A percentile compares a stretch with the other conserved stretches of the same genome.
These are phyloP conservation scores for Onychorhynchus coronatus DNA, from an alignment of 2,113 vertebrate genomes.

Conservation along the genomic window DNA sequence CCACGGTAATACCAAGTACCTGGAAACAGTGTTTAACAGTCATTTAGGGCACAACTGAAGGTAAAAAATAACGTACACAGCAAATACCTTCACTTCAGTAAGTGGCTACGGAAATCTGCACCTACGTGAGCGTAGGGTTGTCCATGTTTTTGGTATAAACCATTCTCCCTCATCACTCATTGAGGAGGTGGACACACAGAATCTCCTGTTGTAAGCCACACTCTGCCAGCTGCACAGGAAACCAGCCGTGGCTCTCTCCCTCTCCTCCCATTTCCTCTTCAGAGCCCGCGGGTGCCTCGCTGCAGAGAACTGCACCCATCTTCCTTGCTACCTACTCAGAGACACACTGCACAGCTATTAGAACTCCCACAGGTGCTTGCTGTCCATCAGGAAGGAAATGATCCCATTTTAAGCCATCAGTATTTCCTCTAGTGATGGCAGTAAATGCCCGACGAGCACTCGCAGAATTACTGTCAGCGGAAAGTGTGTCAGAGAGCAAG, in stretches of 20 bases:
- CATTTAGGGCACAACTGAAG: background rate
- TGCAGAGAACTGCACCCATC: background rate
- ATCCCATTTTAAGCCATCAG: slow-evolving; percentile 70
- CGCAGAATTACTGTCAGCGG: slow-evolving; percentile 62
- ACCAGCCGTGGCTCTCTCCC: background rate
- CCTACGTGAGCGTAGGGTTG: accelerated
- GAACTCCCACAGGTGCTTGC: slow-evolving; percentile 57
- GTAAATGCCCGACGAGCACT: slow-evolving; percentile 35
- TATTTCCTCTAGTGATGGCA: slow-evolving; percentile 63
- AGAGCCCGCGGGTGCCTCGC: background rate
- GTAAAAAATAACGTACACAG: background rate
- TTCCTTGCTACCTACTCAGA: background rate
- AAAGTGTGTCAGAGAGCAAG: slow-evolving; percentile 65
- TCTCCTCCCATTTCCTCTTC: background rate
- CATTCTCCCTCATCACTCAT: background rate
- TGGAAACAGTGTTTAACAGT: background rate
- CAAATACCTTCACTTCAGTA: background rate
- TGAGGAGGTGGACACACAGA: background rate
- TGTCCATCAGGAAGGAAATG: slow-evolving; percentile 69
- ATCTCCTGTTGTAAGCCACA: accelerated
- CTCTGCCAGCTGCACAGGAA: background rate
- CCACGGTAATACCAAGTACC: background rate
- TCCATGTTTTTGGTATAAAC: background rate
- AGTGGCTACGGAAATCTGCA: background rate
- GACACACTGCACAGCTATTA: slow-evolving; percentile 2